Evolutionary conservation across 2,888 invertebrate genomes (phyloP), one percentile per base, ranked within the genome.

Genomic region (Athetis lepigone): DNA sequence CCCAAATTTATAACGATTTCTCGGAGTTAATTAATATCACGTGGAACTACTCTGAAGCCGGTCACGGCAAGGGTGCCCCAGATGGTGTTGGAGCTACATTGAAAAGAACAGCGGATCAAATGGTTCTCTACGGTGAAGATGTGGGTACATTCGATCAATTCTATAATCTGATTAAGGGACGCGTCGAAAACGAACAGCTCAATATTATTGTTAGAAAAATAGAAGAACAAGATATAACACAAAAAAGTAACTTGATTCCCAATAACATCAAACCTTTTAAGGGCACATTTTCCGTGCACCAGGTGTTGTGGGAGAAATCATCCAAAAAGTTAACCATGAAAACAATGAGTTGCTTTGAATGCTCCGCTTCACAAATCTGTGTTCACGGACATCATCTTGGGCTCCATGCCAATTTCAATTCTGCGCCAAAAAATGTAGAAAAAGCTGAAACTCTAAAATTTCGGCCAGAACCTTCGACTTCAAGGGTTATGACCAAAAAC

Each of bases 71-170:
- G 16, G 45, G 45, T 27, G 45, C 27, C 5, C 45, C 45, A 46
- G 45, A 27, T 46, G 45, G 45, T 16, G 45, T 46, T 27, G 45
- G 45, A 27, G 27, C 27, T 46, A 25, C 27, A 25, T 25, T 46
- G 16, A 47, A 47, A 18, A 29, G 46, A 29, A 47, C 46, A 11
- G 46, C 29, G 29, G 46, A 47, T 47, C 27, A 29, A 18, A 47
- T 47, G 18, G 46, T 47, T 29, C 29, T 18, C 11, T 46, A 27
- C 27, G 46, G 46, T 27, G 27, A 47, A 29, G 29, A 47, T 18
- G 29, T 47, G 45, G 63, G 52, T 29, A 42, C 45, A 16, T 33
- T 55, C 8, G 16, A 55, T 36, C 45, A 55, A 18, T 54, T 36
- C 43, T 52, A 27, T 39, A 23, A 46, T 13, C 39, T 40, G n/a